Conservation (phyloP, 2,113 vertebrate species). For the Macaca nemestrina region DNA sequence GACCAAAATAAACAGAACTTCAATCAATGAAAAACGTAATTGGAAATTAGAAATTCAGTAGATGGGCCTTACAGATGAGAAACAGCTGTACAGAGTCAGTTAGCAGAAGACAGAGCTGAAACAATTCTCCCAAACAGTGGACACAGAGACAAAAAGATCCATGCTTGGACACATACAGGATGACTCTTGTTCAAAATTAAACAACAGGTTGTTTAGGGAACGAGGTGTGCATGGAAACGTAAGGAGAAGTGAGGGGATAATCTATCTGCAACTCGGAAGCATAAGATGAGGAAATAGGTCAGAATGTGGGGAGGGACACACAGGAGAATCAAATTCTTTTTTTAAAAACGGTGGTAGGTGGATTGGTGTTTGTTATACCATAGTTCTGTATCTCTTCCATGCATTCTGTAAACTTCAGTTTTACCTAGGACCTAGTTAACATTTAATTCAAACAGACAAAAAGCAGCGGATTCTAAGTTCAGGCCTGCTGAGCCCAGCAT, state of each 20-base stretch:
- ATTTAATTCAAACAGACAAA: not conserved
- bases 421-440: not conserved
- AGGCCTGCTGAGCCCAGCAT: not conserved
- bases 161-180: accelerated
- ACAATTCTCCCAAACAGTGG: not conserved
- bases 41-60: not conserved
- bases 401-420: not conserved
- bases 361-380: accelerated
- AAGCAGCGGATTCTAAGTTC: not conserved
- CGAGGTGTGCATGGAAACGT: accelerated
- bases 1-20: not conserved
- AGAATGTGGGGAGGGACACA: not conserved
- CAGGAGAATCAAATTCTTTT: not conserved
- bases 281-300: not conserved
- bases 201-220: accelerated
- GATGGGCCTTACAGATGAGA: not conserved
- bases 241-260: not conserved
- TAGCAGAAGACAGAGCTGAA: not conserved
- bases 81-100: not conserved
- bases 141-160: not conserved
- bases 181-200: not conserved
- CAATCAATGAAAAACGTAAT: not conserved
- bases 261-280: not conserved
- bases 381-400: accelerated
- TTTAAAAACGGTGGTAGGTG: not conserved